Base-by-base conservation (phyloP, 1,140 invertebrate species). In the Zaprionus inermis region DNA sequence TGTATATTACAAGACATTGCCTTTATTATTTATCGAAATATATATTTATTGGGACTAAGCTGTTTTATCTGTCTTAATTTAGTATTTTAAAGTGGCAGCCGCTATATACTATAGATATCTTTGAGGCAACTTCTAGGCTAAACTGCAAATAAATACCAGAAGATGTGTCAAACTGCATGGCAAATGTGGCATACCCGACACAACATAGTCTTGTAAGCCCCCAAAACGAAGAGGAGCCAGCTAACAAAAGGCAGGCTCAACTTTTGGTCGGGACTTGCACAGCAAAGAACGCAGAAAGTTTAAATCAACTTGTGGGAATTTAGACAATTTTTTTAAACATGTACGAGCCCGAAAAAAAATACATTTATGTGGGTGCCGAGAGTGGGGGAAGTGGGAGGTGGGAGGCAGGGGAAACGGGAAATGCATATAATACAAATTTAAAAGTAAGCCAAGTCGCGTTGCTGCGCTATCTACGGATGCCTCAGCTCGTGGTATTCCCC, bases 241-340 rank as follows among this genome's bases (percentile, higher is more conserved):
- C 76, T 82, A 74, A 88, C 68, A 79, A 74, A 77, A 70, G 66
- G 38, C 7, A 60, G 71, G 72, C 66, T 63, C 66, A 74, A 74
- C 52, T 74, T 70, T 63, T 69, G 65, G 36, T 72, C 46, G 55
- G 28, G 54, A 10, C 60, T 58, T 66, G 36, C 56, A 38, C 38
- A 73, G 65, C 69, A 56, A 79, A 75, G 76, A 86, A 86, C 73
- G 79, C 79, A 80, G 70, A 83, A 88, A 88, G 83, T 86, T 86
- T 86, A 86, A 86, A 86, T 86, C 83, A 86, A 86, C 83, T 86
- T 86, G 83, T 86, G 83, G 83, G 84, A 86, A 86, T 88, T 86
- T 88, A 83, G 83, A 86, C 83, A 88, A 86, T 86, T 86, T 86
- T 86, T 86, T 88, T 86, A 86, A 86, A 86, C 82, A 86, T 77